These are phyloP conservation scores for Ferdinandea cuprea DNA, from an alignment of 2,888 invertebrate genomes.

Conservation along the genomic window DNA sequence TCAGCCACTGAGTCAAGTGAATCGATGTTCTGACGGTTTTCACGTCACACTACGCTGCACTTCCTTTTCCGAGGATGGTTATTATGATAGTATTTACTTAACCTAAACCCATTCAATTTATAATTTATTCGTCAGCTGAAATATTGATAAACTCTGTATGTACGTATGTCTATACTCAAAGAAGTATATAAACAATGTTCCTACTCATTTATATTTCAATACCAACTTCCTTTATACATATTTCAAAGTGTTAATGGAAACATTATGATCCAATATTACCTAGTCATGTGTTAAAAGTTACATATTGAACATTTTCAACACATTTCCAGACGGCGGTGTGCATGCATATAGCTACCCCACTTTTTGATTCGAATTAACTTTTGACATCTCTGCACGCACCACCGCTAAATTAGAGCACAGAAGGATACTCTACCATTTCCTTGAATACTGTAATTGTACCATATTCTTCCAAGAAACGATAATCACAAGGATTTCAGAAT, in stretches of 20 bases:
- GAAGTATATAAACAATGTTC: too few species aligned
- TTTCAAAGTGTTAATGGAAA: slow-evolving; percentile 11
- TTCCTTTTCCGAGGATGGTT: too few species aligned
- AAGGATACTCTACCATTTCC: neutral
- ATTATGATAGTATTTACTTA: too few species aligned
- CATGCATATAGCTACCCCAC: slow-evolving; percentile 23
- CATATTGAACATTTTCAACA: slow-evolving; percentile 61
- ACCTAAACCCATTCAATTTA: too few species aligned
- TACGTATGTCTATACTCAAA: too few species aligned
- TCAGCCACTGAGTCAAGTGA: too few species aligned
- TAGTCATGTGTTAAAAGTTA: slow-evolving; percentile 69
- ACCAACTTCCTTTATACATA: neutral
- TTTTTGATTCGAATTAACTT: slow-evolving; percentile 53
- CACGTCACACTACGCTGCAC: too few species aligned
- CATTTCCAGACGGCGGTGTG: slow-evolving; percentile 4
- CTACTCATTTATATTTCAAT: slow-evolving; percentile 14
- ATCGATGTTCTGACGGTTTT: too few species aligned
- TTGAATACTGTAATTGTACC: slow-evolving; percentile 42
- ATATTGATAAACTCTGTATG: too few species aligned
- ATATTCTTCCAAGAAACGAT: slow-evolving; percentile 58
- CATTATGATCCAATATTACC: slow-evolving; percentile 56
- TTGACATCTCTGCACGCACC: slow-evolving; percentile 62
- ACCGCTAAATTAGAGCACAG: slow-evolving; percentile 41
- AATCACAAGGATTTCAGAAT: slow-evolving; percentile 56
- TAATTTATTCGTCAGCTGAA: too few species aligned